Evolutionary conservation across 2,888 invertebrate species (phyloP).

Genomic region (Teinopalpus imperialis): DNA sequence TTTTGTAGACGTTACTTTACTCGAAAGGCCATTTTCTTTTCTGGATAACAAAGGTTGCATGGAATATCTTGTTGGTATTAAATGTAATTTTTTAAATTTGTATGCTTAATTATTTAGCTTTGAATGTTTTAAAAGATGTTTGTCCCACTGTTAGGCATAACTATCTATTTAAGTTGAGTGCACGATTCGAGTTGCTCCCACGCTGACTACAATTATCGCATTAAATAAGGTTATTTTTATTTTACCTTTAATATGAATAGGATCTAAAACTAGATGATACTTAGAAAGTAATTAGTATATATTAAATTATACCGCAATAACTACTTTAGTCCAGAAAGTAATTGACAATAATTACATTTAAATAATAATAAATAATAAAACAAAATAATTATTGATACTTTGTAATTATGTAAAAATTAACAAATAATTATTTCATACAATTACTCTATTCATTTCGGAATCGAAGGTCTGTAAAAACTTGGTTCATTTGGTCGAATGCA

Average conservation of each 20-base stretch:
- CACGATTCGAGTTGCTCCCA: too few relatives aligned
- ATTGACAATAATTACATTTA: neutral
- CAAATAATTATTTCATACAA: slow-evolving; percentile 3
- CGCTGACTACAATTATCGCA: too few relatives aligned
- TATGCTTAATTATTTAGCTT: too few relatives aligned
- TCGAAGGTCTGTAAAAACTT: slow-evolving; percentile 69
- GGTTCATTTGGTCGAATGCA: slow-evolving; percentile 79
- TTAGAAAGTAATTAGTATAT: neutral
- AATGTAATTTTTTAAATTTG: too few relatives aligned
- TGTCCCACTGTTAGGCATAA: too few relatives aligned
- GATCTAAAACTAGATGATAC: neutral
- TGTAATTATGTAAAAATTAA: too few relatives aligned
- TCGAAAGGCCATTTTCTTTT: slow-evolving; percentile 26
- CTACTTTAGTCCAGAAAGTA: too few relatives aligned
- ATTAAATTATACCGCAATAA: neutral
- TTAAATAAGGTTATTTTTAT: too few relatives aligned
- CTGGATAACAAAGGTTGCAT: slow-evolving; percentile 25
- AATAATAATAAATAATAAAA: neutral
- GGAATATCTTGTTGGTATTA: slow-evolving; percentile 23
- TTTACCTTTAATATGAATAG: too few relatives aligned
- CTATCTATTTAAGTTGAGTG: too few relatives aligned
- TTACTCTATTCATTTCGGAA: slow-evolving; percentile 43
- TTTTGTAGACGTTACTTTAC: slow-evolving; percentile 27
- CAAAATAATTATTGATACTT: neutral
- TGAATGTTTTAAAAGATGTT: too few relatives aligned